Conservation (phyloP, 2,888 invertebrate species). For the Aspidapion aeneum region DNA sequence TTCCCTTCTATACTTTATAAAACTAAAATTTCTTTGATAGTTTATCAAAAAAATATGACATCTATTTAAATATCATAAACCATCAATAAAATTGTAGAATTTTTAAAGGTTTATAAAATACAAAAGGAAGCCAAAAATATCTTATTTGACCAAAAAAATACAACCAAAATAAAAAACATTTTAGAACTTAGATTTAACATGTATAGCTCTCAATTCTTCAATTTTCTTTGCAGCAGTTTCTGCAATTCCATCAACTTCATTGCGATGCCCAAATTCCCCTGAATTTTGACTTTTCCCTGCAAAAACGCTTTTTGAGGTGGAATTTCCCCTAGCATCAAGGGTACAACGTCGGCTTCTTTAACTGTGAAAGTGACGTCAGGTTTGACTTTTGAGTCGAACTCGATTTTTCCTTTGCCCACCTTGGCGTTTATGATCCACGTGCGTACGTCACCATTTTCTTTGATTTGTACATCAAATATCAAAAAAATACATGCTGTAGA, state of each 20-base stretch:
- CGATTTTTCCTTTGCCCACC: conserved; percentile 82
- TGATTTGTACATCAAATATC: no score
- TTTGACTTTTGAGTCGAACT: conserved; percentile 78
- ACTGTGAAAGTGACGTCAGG: conserved; percentile 88
- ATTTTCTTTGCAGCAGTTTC: conserved; percentile 68
- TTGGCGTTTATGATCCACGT: conserved; percentile 93
- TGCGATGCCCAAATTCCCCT: conserved; percentile 95
- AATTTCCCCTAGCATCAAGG: conserved; percentile 84
- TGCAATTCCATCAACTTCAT: conserved; percentile 90
- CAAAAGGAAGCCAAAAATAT: no score
- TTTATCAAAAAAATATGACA: no score
- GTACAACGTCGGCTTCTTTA: conserved; percentile 83
- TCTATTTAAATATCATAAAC: no score
- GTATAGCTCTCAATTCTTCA: conserved; percentile 67
- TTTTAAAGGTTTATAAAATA: no score
- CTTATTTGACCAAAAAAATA: no score
- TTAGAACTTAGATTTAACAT: conserved; percentile 53
- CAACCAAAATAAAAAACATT: no score
- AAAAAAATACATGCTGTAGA: no score
- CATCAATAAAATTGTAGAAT: no score
- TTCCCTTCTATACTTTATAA: no score
- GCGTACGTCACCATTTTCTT: conserved; percentile 75
- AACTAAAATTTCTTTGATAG: no score
- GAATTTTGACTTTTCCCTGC: conserved; percentile 94
- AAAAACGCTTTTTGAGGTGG: conserved; percentile 96